Conservation (phyloP, 1,140 invertebrate genomes). For the Lanistes nyassanus region DNA sequence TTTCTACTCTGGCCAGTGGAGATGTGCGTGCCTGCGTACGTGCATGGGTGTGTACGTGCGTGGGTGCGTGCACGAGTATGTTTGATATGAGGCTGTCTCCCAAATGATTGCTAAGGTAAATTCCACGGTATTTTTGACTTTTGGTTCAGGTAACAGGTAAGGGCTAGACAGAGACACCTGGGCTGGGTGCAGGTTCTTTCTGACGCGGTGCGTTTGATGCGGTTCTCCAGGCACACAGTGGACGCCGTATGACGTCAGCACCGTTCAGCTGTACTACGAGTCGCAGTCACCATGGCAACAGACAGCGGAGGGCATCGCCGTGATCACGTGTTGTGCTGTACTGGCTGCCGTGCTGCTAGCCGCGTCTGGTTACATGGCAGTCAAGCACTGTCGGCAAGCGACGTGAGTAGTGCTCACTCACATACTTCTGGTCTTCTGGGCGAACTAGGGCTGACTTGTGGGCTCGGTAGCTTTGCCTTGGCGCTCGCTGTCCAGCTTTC, state of each 20-base stretch:
- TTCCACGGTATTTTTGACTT: no score
- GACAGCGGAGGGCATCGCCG: constrained; percentile 38
- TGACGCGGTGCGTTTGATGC: no score
- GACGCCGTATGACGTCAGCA: constrained; percentile 29
- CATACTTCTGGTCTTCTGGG: neutral
- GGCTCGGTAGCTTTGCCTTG: no score
- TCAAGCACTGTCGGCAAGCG: neutral
- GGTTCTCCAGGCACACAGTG: constrained; percentile 25
- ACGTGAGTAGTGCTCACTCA: neutral
- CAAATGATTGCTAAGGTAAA: no score
- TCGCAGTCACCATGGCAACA: constrained; percentile 35
- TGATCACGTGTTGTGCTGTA: constrained; percentile 6
- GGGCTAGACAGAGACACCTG: no score
- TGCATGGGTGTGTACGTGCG: neutral
- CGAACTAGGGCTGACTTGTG: neutral
- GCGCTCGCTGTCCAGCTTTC: no score
- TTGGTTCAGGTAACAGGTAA: no score
- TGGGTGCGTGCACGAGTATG: neutral
- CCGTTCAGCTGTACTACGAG: constrained; percentile 33
- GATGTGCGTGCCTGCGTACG: neutral
- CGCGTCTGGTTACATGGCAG: neutral
- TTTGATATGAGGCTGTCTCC: no score
- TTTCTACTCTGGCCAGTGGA: no score
- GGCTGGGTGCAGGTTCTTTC: no score
- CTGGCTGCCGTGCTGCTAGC: neutral